Percentiles rank a stretch among this genome's conserved stretches.
Conservation (phyloP, 2,797 vertebrate species). For the Pipistrellus nathusii region DNA sequence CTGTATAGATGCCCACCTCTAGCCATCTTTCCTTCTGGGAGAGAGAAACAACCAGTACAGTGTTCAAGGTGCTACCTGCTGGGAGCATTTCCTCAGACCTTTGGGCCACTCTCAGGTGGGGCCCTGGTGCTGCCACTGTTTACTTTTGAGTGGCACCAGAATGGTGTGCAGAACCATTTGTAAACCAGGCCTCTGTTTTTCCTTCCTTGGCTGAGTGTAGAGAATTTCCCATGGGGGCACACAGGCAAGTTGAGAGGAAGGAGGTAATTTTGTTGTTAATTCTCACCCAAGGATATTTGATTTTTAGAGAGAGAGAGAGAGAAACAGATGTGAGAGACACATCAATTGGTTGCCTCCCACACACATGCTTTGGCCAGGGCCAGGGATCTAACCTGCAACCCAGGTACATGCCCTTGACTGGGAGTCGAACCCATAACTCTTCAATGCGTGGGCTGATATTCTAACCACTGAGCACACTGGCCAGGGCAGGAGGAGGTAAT, state of each 20-base stretch:
- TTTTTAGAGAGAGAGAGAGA: not conserved
- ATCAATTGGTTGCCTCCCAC: not conserved
- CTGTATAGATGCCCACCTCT: not conserved
- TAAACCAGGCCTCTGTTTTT: not conserved
- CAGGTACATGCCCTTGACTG: not conserved
- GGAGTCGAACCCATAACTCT: not conserved
- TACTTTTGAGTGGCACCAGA: not conserved
- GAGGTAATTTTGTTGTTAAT: not conserved
- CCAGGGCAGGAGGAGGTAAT: not conserved
- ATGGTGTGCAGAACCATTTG: constrained; percentile 5
- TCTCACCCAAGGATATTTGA: not conserved
- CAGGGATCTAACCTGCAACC: not conserved
- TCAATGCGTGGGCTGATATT: not conserved
- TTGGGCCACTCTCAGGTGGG: not conserved
- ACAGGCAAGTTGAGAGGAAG: not conserved
- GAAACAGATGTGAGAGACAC: not conserved
- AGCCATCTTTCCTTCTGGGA: not conserved
- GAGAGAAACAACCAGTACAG: not conserved
- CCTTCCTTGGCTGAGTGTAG: not conserved
- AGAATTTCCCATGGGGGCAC: not conserved
- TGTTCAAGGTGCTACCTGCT: not conserved
- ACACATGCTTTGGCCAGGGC: too few species aligned
- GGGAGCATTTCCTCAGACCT: not conserved
- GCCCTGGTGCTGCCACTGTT: not conserved
- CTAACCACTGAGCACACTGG: not conserved